phyloP scores from a whole-genome alignment of 2,888 invertebrate species.

The Oscheius myriophilus region DNA sequence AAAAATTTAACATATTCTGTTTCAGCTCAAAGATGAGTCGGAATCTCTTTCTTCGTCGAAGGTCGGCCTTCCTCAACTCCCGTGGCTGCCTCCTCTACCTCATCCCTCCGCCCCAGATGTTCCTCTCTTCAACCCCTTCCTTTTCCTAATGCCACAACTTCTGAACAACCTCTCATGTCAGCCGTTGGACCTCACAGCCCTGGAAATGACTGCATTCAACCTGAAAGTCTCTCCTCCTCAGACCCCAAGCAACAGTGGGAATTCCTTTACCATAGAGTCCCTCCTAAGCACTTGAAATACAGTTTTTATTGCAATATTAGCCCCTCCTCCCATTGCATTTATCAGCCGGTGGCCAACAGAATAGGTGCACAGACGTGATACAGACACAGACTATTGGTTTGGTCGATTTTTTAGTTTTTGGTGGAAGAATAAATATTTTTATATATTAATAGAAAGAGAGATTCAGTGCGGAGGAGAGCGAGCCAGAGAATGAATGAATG shows the following conservation, averaged over 20 bases:
- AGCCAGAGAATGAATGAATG: too few species aligned
- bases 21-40: constrained; percentile 24
- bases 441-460: too few species aligned
- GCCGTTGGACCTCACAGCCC: constrained; percentile 15
- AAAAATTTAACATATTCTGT: background rate
- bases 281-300: constrained; percentile 9
- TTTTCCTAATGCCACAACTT: constrained; percentile 46
- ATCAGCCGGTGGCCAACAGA: constrained; percentile 4
- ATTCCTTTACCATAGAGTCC: constrained; percentile 21
- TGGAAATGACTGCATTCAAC: constrained; percentile 12
- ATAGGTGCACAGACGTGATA: constrained; percentile 10
- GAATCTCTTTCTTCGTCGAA: constrained; percentile 1
- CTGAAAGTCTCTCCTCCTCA: constrained; percentile 22
- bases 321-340: background rate
- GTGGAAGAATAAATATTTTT: background rate
- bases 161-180: constrained; percentile 19
- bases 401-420: background rate
- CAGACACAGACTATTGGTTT: background rate
- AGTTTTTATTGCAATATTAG: background rate
- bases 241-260: constrained; percentile 17
- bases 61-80: background rate
- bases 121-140: constrained; percentile 40
- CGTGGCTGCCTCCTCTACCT: constrained; percentile 18
- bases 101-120: background rate
- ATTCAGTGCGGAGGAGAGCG: too few species aligned